Evolutionary conservation across 2,113 vertebrate species (phyloP).

Genomic region (Petaurus breviceps): DNA sequence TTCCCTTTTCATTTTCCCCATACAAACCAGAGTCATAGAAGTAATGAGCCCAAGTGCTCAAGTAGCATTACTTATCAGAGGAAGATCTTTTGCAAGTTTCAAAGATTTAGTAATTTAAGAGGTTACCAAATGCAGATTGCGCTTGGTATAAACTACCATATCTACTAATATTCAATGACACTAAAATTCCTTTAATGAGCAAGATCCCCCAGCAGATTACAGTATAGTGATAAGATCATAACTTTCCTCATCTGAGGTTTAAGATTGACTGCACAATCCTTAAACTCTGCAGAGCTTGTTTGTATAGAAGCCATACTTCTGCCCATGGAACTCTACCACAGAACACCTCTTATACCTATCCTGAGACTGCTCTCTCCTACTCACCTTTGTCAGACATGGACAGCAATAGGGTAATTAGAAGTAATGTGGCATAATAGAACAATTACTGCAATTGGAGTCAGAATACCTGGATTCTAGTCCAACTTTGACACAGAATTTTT

Average conservation of each 20-base stretch:
- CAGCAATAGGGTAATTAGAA: neutral
- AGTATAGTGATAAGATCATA: neutral
- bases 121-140: neutral
- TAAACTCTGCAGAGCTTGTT: neutral
- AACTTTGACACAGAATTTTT: neutral
- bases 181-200: neutral
- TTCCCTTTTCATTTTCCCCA: neutral
- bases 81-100: neutral
- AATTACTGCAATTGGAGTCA: neutral
- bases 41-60: neutral
- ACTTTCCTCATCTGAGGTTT: neutral
- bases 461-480: neutral
- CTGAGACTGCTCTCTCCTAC: neutral
- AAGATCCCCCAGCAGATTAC: neutral
- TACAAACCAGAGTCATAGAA: neutral
- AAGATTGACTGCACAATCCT: neutral
- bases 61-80: neutral
- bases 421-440: neutral
- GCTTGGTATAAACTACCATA: neutral
- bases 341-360: neutral
- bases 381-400: neutral
- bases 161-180: neutral
- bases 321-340: neutral
- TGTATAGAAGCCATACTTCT: neutral
- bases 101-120: neutral